A percentile compares a stretch with the other conserved stretches of the same genome.
Evolutionary conservation across 2,888 invertebrate species (phyloP).

Genomic region (Desoria tigrina): DNA sequence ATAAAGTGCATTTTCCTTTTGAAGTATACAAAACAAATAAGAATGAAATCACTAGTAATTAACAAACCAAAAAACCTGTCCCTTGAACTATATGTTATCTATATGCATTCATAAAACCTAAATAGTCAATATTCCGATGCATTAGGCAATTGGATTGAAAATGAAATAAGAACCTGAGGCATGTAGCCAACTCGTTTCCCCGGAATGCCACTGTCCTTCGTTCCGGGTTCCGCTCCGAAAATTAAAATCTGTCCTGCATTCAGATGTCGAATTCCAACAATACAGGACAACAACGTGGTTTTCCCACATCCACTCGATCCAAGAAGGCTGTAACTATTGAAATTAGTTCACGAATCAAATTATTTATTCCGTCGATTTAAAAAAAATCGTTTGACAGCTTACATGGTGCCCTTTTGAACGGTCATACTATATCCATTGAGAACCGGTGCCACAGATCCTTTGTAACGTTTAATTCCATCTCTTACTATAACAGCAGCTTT

Average conservation of each 20-base stretch:
- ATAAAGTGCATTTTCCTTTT: slow-evolving; percentile 84
- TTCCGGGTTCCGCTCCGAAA: neutral
- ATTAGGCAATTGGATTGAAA: neutral
- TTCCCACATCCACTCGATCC: slow-evolving; percentile 95
- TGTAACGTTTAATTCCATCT: slow-evolving; percentile 30
- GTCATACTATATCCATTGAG: slow-evolving; percentile 29
- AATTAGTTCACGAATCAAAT: neutral
- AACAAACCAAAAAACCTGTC: too few species aligned
- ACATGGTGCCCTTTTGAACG: slow-evolving; percentile 32
- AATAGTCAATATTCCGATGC: too few species aligned
- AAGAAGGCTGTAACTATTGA: slow-evolving; percentile 79
- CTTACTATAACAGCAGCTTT: slow-evolving; percentile 25
- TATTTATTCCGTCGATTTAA: neutral
- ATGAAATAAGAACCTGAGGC: neutral
- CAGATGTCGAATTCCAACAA: slow-evolving; percentile 81
- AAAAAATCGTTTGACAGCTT: neutral
- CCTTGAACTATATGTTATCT: too few species aligned
- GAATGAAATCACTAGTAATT: too few species aligned
- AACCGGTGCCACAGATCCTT: slow-evolving; percentile 20
- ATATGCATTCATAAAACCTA: too few species aligned
- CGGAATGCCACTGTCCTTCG: slow-evolving; percentile 78
- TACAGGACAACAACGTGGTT: slow-evolving; percentile 79
- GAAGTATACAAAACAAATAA: slow-evolving; percentile 67
- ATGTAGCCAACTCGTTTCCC: slow-evolving; percentile 63
- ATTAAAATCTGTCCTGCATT: slow-evolving; percentile 61